Conservation (phyloP, 2,113 vertebrate species). For the Pelecanoides urinatrix region DNA sequence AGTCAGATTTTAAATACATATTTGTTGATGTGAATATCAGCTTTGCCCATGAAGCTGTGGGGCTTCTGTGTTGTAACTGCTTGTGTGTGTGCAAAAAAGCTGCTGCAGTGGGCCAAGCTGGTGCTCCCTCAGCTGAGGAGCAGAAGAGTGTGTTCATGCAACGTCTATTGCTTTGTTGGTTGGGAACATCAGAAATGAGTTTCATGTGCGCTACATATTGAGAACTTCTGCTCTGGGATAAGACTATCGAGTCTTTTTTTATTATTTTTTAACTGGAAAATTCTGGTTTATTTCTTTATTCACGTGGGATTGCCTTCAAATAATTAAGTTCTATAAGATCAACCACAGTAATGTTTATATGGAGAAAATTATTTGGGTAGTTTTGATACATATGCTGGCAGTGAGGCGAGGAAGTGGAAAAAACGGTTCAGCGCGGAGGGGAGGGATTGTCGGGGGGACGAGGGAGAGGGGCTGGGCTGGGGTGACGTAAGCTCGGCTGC, state of each 20-base stretch:
- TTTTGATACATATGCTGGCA: background rate
- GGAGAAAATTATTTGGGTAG: background rate
- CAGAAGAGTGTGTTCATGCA: background rate
- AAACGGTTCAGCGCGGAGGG: background rate
- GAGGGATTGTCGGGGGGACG: background rate
- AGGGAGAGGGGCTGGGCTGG: background rate
- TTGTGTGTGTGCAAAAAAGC: background rate
- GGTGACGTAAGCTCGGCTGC: background rate
- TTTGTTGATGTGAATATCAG: background rate
- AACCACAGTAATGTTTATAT: background rate
- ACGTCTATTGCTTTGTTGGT: background rate
- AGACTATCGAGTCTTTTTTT: background rate
- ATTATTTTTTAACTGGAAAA: background rate
- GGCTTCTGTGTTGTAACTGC: too few species aligned
- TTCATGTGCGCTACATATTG: background rate
- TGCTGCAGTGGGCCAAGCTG: background rate
- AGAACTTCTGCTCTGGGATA: background rate
- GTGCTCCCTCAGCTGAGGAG: background rate
- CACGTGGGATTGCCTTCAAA: background rate
- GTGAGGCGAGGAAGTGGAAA: background rate
- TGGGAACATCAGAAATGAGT: background rate
- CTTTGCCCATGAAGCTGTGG: background rate
- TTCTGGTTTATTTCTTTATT: background rate
- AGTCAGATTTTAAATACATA: background rate
- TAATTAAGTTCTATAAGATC: background rate